Percentiles rank a stretch among this genome's conserved stretches.
These are phyloP conservation scores for Grapholita molesta DNA, from an alignment of 1,140 invertebrate species.

Conservation along the genomic window DNA sequence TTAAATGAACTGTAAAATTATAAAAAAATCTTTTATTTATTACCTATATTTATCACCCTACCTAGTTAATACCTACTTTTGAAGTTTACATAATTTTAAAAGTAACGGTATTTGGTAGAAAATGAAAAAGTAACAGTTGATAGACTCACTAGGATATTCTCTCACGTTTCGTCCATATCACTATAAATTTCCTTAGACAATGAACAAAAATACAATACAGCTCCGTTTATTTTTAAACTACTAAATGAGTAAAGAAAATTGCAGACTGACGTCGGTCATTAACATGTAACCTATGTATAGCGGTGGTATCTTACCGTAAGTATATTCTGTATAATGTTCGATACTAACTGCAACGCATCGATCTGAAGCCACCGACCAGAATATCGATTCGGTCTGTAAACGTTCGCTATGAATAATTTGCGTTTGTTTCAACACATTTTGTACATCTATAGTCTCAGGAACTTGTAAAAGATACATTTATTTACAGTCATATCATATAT, in stretches of 20 bases:
- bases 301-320: not conserved
- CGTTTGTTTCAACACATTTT: not conserved
- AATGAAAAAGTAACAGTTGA: too few relatives aligned
- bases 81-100: too few relatives aligned
- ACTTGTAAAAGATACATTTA: not conserved
- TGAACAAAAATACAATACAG: not conserved
- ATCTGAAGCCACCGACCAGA: not conserved
- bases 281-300: not conserved
- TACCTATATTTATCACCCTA: too few relatives aligned
- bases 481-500: too few relatives aligned
- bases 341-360: not conserved
- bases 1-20: too few relatives aligned
- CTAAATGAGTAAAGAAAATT: not conserved
- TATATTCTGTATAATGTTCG: not conserved
- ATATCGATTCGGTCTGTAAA: not conserved
- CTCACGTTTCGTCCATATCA: not conserved
- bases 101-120: too few relatives aligned
- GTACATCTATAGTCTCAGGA: not conserved
- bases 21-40: too few relatives aligned
- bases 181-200: not conserved
- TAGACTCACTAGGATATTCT: too few relatives aligned
- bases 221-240: not conserved
- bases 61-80: too few relatives aligned
- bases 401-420: slow-evolving; percentile 10
- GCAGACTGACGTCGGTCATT: not conserved